Conservation (phyloP, 2,888 invertebrate genomes). For the Drosophila sordidapex region DNA sequence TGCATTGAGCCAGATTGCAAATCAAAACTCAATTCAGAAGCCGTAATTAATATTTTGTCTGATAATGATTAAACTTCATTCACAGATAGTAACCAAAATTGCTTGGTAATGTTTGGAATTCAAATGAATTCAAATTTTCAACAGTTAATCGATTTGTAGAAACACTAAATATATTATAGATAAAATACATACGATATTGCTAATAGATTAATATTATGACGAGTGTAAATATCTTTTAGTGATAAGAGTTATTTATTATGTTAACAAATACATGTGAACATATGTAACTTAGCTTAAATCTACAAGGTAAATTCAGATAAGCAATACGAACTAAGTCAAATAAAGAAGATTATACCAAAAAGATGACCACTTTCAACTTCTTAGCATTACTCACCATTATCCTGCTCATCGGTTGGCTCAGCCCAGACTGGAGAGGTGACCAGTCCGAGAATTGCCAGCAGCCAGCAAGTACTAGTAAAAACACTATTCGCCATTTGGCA, state of each 20-base stretch:
- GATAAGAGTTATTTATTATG: background rate
- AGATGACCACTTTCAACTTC: too few species aligned
- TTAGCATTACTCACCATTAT: conserved; percentile 53
- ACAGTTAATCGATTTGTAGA: background rate
- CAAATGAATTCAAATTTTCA: background rate
- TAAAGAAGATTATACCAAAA: too few species aligned
- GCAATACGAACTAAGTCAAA: background rate
- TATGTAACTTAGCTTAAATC: background rate
- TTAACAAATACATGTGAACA: background rate
- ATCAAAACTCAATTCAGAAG: background rate
- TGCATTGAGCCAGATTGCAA: too few species aligned
- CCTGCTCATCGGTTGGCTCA: conserved; percentile 58
- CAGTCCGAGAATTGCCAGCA: conserved; percentile 43
- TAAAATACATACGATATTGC: background rate
- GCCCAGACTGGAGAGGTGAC: conserved; percentile 15
- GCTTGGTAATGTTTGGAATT: background rate
- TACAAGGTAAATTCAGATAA: background rate
- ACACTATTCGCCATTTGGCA: conserved; percentile 26
- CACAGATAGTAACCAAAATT: background rate
- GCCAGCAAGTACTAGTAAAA: conserved; percentile 10
- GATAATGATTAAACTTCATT: background rate
- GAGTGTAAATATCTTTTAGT: background rate
- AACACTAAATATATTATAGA: background rate
- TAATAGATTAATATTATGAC: background rate
- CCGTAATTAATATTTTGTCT: background rate